Base-by-base conservation (phyloP, 2,888 invertebrate species). In the Argyresthia goedartella region DNA sequence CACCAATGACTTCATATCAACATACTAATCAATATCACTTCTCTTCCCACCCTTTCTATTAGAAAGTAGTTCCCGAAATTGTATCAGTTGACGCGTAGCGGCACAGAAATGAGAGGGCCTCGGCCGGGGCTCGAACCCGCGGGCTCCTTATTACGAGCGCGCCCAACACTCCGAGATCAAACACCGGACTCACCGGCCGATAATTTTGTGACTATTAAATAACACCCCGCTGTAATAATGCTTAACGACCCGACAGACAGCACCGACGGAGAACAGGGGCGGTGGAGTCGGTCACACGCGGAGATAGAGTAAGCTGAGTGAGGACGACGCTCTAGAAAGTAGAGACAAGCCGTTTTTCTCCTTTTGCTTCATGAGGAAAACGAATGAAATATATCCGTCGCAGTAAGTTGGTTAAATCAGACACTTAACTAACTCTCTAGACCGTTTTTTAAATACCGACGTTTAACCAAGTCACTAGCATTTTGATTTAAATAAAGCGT, bases 131-230 rank as follows among this genome's bases (percentile, higher is more conserved):
- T 13, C 44, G 15, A 15, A 39, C 16, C 50, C 50, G 41, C 43
- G 35, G 42, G 44, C 50, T 14, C 11, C 50, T 51, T 51, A 51
- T 51, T 51, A 51, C 44, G 35, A 25, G 15, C 41, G 35, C n/a
- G 45, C 33, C 45, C 44, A 43, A 52, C 15, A 13, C 42, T 11
- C 14, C 44, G 54, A 54, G 54, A 54, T 54, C 52, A 54, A 42
- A 54, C 54, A 43, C 47, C 47, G 47, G 36, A n/a, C 34, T 9
- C 47, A 47, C 53, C 54, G 50, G 47, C 52, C 42, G 42, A 49
- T 52, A 54, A 52, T 54, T 53, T 51, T 53, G 53, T 53, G 49
- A 51, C 53, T 53, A 54, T 54, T 52, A 52, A 54, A 54, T 54
- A 54, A 54, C 46, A 47, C 25, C 52, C 50, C 41, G 43, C 54